These are phyloP conservation scores for Dinomys branickii DNA, from an alignment of 2,113 vertebrate genomes.

Conservation along the genomic window DNA sequence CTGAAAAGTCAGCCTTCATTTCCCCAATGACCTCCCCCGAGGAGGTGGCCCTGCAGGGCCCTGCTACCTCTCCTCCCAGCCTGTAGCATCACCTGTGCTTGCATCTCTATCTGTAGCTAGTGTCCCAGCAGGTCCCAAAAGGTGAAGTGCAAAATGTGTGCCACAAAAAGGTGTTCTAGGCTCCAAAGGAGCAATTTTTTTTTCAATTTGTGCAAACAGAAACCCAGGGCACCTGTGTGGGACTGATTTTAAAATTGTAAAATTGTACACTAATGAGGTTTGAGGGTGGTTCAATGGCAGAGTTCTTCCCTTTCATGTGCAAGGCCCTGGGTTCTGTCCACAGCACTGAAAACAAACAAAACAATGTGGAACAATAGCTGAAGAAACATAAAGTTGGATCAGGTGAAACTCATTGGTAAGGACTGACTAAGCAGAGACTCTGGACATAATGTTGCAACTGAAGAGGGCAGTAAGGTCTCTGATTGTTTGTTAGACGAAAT, in stretches of 20 bases:
- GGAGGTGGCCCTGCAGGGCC: not conserved
- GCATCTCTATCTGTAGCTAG: no score
- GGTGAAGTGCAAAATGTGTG: not conserved
- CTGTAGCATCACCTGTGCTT: no score
- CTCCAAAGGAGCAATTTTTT: not conserved
- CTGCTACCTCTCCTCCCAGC: no score
- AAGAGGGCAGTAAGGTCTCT: not conserved
- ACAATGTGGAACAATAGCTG: not conserved
- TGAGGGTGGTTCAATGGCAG: not conserved
- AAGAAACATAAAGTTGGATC: not conserved
- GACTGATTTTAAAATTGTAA: not conserved
- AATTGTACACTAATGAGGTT: not conserved
- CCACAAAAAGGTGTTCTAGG: not conserved
- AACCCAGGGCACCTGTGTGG: not conserved
- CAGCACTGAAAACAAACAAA: not conserved
- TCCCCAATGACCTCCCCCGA: not conserved
- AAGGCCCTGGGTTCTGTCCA: not conserved
- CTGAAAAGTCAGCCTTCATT: not conserved
- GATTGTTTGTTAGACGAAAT: not conserved
- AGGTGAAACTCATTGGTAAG: not conserved
- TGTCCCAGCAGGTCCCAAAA: not conserved
- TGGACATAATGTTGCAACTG: no score
- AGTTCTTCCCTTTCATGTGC: not conserved
- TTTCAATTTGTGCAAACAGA: not conserved
- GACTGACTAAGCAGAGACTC: not conserved